Evolutionary conservation across 2,888 invertebrate genomes (phyloP), one percentile per base, ranked within the genome.

Genomic region (Criorhina ranunculi): DNA sequence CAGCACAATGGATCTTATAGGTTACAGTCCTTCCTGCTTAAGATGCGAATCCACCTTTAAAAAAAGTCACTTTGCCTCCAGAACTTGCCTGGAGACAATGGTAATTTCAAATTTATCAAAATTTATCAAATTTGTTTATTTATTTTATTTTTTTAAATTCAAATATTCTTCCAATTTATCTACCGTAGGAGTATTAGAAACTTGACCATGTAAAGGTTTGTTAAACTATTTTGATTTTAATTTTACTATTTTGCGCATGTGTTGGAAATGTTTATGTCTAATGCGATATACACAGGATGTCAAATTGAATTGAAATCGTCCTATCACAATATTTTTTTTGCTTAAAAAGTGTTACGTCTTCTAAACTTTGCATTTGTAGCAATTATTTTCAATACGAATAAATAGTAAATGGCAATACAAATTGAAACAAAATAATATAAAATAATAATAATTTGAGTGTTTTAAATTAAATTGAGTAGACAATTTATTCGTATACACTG

Each of bases 241-340:
- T 33, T 33, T 17, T 49, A 15, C 4, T 31, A 51, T 17, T 42
- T 42, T 62, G 73, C 49, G 64, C 55, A 72, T 59, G 72, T 12
- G 11, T 19, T 40, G 31, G 5, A 72, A 72, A 60, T 72, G 72
- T 72, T 72, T 72, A 60, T 72, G 29, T 49, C 29, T 17, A 5
- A n/a, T 46, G 17, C 70, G 70, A 57, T 46, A 59, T 51, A 60
- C 40, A 60, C 19, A 72, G 46, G 37, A 70, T n/a, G 59, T 70
- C 70, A 59, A 24, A 35, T 37, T 9, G n/a, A 42, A 40, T 11
- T 31, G 40, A 42, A 42, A 17, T 42, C 33, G 29, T 33, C 17
- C 6, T 15, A 15, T 15, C 42, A 8, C 12, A 12, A 29, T 60
- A 60, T 9, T 42, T 31, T 42, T 31, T 9, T 9, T 15, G 5